Evolutionary conservation across 2,113 vertebrate species (phyloP).

Genomic region (Epinephelus fuscoguttatus): DNA sequence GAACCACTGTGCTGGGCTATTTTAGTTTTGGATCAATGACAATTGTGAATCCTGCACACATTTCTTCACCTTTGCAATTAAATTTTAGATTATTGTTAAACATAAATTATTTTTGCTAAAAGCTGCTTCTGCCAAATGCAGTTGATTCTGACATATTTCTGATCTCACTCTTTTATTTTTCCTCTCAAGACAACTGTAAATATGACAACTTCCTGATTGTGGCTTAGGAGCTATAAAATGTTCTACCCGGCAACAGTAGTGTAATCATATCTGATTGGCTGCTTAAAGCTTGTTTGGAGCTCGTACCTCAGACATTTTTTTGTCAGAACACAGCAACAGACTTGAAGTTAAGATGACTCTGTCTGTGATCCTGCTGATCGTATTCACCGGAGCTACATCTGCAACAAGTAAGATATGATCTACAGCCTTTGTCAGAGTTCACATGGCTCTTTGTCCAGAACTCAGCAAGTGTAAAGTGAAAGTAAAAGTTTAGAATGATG

Average conservation of each 20-base stretch:
- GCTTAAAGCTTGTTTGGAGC: not conserved
- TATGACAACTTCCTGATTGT: not conserved
- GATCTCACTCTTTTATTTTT: too few relatives aligned
- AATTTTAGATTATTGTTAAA: too few relatives aligned
- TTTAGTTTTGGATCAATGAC: too few relatives aligned
- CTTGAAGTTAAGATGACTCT: not conserved
- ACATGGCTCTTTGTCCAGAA: not conserved
- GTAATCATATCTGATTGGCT: not conserved
- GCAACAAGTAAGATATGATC: conserved; percentile 1
- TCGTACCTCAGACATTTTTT: not conserved
- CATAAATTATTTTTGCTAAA: too few relatives aligned
- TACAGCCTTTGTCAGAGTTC: not conserved
- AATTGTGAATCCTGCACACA: too few relatives aligned
- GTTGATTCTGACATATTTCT: too few relatives aligned
- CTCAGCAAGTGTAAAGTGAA: not conserved
- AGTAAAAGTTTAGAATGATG: too few relatives aligned
- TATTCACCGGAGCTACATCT: not conserved
- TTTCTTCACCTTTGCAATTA: too few relatives aligned
- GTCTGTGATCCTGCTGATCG: not conserved
- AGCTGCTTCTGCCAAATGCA: too few relatives aligned
- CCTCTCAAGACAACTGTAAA: too few relatives aligned
- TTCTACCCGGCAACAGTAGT: conserved; percentile 10
- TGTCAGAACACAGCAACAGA: too few relatives aligned
- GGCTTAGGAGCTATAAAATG: not conserved
- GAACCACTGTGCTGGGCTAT: too few relatives aligned